Conservation (phyloP, 2,888 invertebrate genomes). For the Drosophila lutescens region DNA sequence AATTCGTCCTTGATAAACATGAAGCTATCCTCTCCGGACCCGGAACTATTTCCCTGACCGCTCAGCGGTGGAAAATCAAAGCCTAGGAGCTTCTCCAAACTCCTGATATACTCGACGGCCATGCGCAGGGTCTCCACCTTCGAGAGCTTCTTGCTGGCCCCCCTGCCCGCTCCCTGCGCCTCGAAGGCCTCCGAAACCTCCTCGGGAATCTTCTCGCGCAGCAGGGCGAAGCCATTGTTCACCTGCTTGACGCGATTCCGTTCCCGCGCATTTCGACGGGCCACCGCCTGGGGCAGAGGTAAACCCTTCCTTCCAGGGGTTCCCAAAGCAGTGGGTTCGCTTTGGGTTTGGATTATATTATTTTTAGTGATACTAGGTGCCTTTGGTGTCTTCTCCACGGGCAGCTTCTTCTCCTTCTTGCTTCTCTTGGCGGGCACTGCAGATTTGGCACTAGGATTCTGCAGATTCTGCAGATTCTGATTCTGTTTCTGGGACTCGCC, state of each 20-base stretch:
- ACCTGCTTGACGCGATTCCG: slow-evolving; percentile 96
- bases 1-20: slow-evolving; percentile 82
- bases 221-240: slow-evolving; percentile 94
- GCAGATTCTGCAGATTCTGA: no score
- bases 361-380: not conserved
- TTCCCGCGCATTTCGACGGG: slow-evolving; percentile 95
- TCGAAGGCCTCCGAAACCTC: slow-evolving; percentile 90
- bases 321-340: slow-evolving; percentile 34
- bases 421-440: slow-evolving; percentile 13
- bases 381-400: slow-evolving; percentile 4
- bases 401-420: slow-evolving; percentile 16
- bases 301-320: slow-evolving; percentile 83
- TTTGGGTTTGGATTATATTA: not conserved
- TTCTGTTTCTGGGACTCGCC: slow-evolving; percentile 56
- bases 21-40: slow-evolving; percentile 81
- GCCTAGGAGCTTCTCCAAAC: slow-evolving; percentile 90
- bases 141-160: slow-evolving; percentile 91
- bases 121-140: slow-evolving; percentile 95
- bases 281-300: slow-evolving; percentile 92
- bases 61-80: slow-evolving; percentile 85
- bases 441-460: slow-evolving; percentile 14
- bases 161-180: slow-evolving; percentile 85
- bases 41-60: slow-evolving; percentile 56
- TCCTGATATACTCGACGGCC: slow-evolving; percentile 95
- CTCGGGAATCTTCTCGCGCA: slow-evolving; percentile 93